A percentile compares a stretch with the other conserved stretches of the same genome.
phyloP scores from a whole-genome alignment of 2,888 invertebrate genomes.

The Reticulitermes lucifugus region DNA sequence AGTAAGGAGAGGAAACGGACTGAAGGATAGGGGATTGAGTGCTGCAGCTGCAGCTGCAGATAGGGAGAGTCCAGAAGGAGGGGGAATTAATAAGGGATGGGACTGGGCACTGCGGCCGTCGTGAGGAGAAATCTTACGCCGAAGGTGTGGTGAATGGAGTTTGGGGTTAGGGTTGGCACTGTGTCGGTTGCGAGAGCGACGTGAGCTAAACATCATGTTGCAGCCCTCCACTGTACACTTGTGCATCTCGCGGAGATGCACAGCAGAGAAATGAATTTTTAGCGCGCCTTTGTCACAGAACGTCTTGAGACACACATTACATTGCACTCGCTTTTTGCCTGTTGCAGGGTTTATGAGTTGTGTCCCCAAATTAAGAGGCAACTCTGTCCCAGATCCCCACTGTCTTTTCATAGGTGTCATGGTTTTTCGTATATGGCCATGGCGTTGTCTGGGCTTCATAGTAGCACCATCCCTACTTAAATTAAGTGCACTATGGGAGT shows the following conservation, averaged over 20 bases:
- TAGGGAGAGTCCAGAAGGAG: conserved; percentile 74
- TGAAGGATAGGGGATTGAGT: conserved; percentile 80
- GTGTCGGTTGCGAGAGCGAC: conserved; percentile 94
- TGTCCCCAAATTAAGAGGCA: conserved; percentile 86
- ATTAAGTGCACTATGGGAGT: conserved; percentile 73
- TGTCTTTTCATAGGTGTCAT: conserved; percentile 83
- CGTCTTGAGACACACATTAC: conserved; percentile 97
- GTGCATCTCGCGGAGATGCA: conserved; percentile 99
- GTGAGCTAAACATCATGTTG: conserved; percentile 99
- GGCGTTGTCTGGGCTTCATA: conserved; percentile 37
- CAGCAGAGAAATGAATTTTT: conserved; percentile 99
- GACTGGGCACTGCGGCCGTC: conserved; percentile 92
- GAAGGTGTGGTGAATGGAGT: conserved; percentile 93
- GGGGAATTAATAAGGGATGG: conserved; percentile 79
- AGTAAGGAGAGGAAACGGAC: conserved; percentile 78
- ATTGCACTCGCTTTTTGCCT: conserved; percentile 96
- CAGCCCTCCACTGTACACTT: conserved; percentile 99
- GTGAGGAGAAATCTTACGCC: conserved; percentile 94
- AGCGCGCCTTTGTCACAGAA: conserved; percentile 99
- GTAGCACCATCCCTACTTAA: conserved; percentile 68
- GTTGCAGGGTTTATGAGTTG: conserved; percentile 93
- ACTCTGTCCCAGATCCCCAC: conserved; percentile 77
- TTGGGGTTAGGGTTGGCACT: conserved; percentile 99
- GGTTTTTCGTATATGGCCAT: conserved; percentile 60
- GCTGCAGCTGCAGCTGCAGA: conserved; percentile 70